phyloP scores from a whole-genome alignment of 2,797 vertebrate genomes.

The Cuculus canorus region DNA sequence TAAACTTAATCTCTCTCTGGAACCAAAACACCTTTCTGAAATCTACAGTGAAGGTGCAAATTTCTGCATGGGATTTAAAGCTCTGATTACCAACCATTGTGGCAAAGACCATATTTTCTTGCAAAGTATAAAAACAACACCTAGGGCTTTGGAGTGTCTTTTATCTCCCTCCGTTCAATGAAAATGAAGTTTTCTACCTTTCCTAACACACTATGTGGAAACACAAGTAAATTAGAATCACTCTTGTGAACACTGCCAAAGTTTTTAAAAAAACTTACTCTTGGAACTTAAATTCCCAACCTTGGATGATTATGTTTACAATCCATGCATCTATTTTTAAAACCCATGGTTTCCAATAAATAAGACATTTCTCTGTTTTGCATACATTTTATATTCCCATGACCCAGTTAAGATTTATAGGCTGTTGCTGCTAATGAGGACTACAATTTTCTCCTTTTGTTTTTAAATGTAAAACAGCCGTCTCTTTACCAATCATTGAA shows the following conservation, averaged over 20 bases:
- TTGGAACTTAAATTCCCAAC: background rate
- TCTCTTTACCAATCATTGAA: background rate
- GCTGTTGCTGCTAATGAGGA: background rate
- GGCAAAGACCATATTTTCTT: background rate
- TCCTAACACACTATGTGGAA: background rate
- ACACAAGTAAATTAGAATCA: background rate
- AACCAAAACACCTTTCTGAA: background rate
- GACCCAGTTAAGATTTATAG: background rate
- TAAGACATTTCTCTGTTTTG: background rate
- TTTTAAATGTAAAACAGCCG: background rate
- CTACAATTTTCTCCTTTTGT: background rate
- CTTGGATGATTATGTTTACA: background rate
- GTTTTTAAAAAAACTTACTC: background rate
- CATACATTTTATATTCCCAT: background rate
- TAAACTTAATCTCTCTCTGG: background rate
- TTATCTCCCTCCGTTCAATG: background rate
- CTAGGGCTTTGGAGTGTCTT: background rate
- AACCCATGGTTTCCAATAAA: background rate
- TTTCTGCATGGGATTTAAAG: background rate
- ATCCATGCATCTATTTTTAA: background rate
- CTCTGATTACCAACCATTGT: background rate
- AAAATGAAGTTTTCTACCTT: background rate
- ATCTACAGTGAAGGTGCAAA: background rate
- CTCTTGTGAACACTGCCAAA: background rate
- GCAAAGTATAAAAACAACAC: background rate